Percentiles rank a stretch among this genome's conserved stretches.
These are phyloP conservation scores for Drosophila littoralis DNA, from an alignment of 1,140 invertebrate species.

Conservation along the genomic window DNA sequence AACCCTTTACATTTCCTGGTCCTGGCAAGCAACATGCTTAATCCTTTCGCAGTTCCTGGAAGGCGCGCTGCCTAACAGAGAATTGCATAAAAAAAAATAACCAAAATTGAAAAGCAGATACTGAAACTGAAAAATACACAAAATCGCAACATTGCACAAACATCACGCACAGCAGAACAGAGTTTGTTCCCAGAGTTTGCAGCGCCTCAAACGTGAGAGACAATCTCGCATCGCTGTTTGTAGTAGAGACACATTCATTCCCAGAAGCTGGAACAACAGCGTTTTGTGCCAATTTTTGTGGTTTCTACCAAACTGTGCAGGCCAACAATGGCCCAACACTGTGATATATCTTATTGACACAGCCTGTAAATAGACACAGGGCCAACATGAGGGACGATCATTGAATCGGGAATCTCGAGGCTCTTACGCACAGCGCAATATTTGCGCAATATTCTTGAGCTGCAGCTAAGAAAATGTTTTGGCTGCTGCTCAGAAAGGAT, in stretches of 20 bases:
- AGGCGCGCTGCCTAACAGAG: slow-evolving; percentile 20
- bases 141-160: slow-evolving; percentile 76
- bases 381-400: slow-evolving; percentile 5
- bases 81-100: slow-evolving; percentile 60
- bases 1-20: slow-evolving; percentile 35
- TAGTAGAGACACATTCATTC: slow-evolving; percentile 40
- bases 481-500: slow-evolving; percentile 66
- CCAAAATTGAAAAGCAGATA: neutral
- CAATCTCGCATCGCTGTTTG: slow-evolving; percentile 28
- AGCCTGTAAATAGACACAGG: slow-evolving; percentile 23
- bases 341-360: slow-evolving; percentile 49
- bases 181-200: slow-evolving; percentile 50
- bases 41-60: slow-evolving; percentile 63
- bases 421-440: slow-evolving; percentile 30
- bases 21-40: slow-evolving; percentile 32
- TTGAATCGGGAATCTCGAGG: neutral
- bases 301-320: slow-evolving; percentile 45
- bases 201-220: slow-evolving; percentile 60
- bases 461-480: slow-evolving; percentile 78
- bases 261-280: slow-evolving; percentile 58
- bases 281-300: slow-evolving; percentile 75
- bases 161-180: slow-evolving; percentile 54
- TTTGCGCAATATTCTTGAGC: slow-evolving; percentile 75
- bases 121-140: slow-evolving; percentile 9
- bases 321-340: slow-evolving; percentile 32